Evolutionary conservation across 2,888 invertebrate species (phyloP).

Genomic region (Leptinotarsa juncta): DNA sequence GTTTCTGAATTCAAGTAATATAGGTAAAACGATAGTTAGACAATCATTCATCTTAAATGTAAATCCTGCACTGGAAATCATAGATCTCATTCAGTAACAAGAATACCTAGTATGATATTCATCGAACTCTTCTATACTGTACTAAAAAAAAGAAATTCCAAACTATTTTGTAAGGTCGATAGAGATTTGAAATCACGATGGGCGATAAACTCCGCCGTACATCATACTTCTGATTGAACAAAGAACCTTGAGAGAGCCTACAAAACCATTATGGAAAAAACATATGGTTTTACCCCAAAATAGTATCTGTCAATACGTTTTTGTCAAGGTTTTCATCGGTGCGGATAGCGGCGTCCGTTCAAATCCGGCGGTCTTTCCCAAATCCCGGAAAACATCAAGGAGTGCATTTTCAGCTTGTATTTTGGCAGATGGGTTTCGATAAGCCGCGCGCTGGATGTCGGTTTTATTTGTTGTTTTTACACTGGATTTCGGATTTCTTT

Average conservation of each 20-base stretch:
- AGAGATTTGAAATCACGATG: not conserved
- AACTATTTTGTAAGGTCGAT: too few species aligned
- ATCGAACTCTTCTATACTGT: too few species aligned
- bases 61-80: too few species aligned
- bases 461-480: constrained; percentile 48
- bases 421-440: constrained; percentile 43
- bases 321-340: constrained; percentile 37
- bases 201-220: not conserved
- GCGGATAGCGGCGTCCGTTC: constrained; percentile 31
- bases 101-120: too few species aligned
- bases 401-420: constrained; percentile 51
- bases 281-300: constrained; percentile 10
- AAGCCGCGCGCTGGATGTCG: constrained; percentile 31
- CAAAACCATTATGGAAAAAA: not conserved
- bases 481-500: constrained; percentile 42
- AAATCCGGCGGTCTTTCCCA: constrained; percentile 30
- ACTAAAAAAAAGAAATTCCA: too few species aligned
- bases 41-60: too few species aligned
- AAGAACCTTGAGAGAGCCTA: not conserved
- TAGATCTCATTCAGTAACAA: too few species aligned
- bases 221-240: not conserved
- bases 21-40: too few species aligned
- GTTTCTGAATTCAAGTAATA: too few species aligned
- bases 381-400: constrained; percentile 46
- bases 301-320: constrained; percentile 37